Conservation (phyloP, 2,797 vertebrate genomes). For the Morelia viridis region DNA sequence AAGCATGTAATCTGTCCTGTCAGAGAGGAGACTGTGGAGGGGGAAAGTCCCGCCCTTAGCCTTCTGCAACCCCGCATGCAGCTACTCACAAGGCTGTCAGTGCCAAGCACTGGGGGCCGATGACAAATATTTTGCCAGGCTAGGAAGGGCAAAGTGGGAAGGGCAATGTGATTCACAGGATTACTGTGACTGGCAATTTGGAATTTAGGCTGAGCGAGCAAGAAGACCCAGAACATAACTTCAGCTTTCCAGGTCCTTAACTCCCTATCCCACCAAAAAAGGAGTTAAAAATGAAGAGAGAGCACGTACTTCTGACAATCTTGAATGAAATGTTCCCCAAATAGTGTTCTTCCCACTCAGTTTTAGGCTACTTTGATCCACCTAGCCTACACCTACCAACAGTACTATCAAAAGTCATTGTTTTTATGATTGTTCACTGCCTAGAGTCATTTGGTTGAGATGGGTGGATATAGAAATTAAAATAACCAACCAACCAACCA, state of each 20-base stretch:
- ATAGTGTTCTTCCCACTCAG: neutral
- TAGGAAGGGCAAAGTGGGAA: neutral
- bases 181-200: neutral
- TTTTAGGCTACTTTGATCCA: neutral
- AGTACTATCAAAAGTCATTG: neutral
- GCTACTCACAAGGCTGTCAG: neutral
- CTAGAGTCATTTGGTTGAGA: too few species aligned
- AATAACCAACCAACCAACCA: too few species aligned
- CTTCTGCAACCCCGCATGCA: neutral
- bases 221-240: neutral
- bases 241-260: neutral
- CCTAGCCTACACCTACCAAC: neutral
- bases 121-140: slow-evolving; percentile 17
- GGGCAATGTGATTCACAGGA: neutral
- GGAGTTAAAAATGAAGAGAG: neutral
- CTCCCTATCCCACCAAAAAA: neutral
- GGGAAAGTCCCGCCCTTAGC: neutral
- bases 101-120: neutral
- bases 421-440: too few species aligned
- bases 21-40: slow-evolving; percentile 14
- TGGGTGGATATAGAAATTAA: too few species aligned
- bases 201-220: neutral
- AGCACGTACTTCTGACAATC: neutral
- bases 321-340: neutral
- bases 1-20: slow-evolving; percentile 51